These are phyloP conservation scores for Dasysyrphus albostriatus DNA, from an alignment of 2,888 invertebrate genomes.

Conservation along the genomic window DNA sequence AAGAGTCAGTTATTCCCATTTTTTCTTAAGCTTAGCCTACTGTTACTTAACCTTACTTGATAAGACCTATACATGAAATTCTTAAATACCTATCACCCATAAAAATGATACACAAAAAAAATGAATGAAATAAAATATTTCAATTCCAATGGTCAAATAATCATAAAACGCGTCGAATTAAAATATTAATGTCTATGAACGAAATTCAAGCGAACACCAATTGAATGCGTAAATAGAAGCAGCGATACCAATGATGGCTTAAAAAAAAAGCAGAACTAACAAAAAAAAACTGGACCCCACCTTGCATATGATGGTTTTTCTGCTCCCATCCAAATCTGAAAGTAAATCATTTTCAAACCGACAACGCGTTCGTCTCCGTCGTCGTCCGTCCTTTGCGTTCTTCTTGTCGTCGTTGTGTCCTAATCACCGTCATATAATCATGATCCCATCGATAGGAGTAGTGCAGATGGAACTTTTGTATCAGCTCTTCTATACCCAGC, in stretches of 20 bases:
- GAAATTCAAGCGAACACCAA: slow-evolving; percentile 71
- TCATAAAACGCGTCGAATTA: slow-evolving; percentile 76
- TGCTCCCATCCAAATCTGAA: slow-evolving; percentile 55
- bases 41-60: not conserved
- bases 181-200: slow-evolving; percentile 76
- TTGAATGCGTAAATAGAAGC: slow-evolving; percentile 56
- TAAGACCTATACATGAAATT: slow-evolving; percentile 58
- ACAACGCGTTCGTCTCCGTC: not conserved
- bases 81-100: slow-evolving; percentile 66
- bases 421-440: slow-evolving; percentile 62
- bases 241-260: not conserved
- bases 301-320: slow-evolving; percentile 41
- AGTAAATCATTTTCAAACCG: slow-evolving; percentile 70
- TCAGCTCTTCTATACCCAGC: slow-evolving; percentile 14
- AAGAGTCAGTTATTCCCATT: not conserved
- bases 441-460: slow-evolving; percentile 41
- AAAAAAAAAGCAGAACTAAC: not conserved
- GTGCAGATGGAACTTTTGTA: slow-evolving; percentile 50
- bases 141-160: slow-evolving; percentile 71
- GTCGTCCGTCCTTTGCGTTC: not conserved
- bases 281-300: slow-evolving; percentile 51
- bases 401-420: slow-evolving; percentile 39
- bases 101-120: slow-evolving; percentile 27
- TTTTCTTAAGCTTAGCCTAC: not conserved
- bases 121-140: slow-evolving; percentile 63